Evolutionary conservation across 2,888 invertebrate species (phyloP).

Genomic region (Conchocele bisecta): DNA sequence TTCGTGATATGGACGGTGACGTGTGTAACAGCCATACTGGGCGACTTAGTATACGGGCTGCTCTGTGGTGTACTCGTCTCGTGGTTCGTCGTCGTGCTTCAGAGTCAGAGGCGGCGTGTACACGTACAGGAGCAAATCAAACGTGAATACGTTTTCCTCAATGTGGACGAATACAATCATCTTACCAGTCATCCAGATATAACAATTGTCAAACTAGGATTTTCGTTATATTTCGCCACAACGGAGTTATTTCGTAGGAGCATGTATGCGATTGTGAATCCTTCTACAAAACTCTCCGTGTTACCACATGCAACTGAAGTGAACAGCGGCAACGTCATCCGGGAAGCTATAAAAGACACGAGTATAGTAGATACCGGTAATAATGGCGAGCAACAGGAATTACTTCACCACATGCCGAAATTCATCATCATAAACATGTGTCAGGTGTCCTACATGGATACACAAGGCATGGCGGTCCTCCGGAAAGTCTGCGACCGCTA

Average conservation of each 20-base stretch:
- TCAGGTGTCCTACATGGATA: conserved; percentile 72
- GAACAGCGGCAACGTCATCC: neutral
- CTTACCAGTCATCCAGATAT: neutral
- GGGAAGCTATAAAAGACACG: too few species aligned
- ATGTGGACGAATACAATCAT: neutral
- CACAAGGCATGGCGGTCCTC: conserved; percentile 70
- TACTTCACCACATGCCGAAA: too few species aligned
- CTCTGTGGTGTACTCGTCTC: conserved; percentile 69
- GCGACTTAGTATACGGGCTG: conserved; percentile 75
- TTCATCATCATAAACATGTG: conserved; percentile 73
- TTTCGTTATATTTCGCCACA: conserved; percentile 53
- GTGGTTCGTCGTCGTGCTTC: conserved; percentile 64
- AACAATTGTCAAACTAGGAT: conserved; percentile 36
- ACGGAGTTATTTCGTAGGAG: conserved; percentile 39
- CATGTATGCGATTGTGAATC: conserved; percentile 23
- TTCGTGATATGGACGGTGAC: conserved; percentile 84
- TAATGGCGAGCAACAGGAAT: too few species aligned
- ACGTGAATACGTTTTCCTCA: conserved; percentile 1
- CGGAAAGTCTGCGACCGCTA: conserved; percentile 55
- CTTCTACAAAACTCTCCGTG: conserved; percentile 26
- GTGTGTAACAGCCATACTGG: conserved; percentile 62
- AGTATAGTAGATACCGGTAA: too few species aligned
- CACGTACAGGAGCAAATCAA: neutral
- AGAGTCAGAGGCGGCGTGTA: conserved; percentile 54
- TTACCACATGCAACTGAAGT: conserved; percentile 2